Evolutionary conservation across 2,888 invertebrate species (phyloP).

Genomic region (Lissonota sp.): DNA sequence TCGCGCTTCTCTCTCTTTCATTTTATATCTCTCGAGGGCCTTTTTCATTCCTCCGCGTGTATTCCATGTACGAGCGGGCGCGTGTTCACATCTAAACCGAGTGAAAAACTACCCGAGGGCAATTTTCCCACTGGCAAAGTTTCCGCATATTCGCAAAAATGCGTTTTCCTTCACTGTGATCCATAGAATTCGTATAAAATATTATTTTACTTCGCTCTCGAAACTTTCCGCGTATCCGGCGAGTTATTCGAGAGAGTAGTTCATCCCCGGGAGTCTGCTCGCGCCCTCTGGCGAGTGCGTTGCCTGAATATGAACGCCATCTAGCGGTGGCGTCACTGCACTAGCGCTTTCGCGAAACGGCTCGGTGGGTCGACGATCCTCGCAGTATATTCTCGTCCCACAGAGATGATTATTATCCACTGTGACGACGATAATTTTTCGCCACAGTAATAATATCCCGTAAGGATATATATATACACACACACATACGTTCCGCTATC

Average conservation of each 20-base stretch:
- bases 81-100: background rate
- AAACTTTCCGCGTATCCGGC: background rate
- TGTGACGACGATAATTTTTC: constrained; percentile 37
- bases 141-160: constrained; percentile 12
- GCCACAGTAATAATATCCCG: constrained; percentile 21
- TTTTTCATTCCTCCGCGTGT: constrained; percentile 7
- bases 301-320: background rate
- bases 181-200: constrained; percentile 2
- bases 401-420: constrained; percentile 32
- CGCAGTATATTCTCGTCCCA: constrained; percentile 25
- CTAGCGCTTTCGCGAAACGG: background rate
- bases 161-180: background rate
- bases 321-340: background rate
- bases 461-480: background rate
- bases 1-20: constrained; percentile 4
- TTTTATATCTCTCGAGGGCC: constrained; percentile 17
- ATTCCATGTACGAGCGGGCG: background rate
- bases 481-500: constrained; percentile 11
- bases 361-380: constrained; percentile 1
- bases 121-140: background rate
- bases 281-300: background rate
- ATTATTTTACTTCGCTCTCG: constrained; percentile 1
- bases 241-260: too few species aligned
- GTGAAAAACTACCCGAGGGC: background rate
- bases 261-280: too few species aligned